Base-by-base conservation (phyloP, 2,113 vertebrate species). In the Polyodon spathula region DNA sequence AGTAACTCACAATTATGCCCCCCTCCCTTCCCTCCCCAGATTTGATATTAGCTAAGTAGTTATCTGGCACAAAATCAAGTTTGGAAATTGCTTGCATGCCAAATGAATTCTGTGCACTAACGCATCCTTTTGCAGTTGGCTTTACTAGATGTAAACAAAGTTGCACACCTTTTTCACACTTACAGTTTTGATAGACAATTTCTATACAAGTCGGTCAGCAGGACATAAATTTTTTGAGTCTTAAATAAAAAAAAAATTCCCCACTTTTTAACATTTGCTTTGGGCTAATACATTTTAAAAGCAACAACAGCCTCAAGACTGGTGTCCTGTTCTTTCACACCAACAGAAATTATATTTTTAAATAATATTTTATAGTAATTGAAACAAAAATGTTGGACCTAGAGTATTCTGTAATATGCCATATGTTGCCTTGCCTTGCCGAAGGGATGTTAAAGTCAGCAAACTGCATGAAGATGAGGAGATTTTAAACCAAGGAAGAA, bases 131-230 rank as follows among this genome's bases (percentile, higher is more conserved):
- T 54, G 59, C 56, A 68, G 61, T 76, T 82, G 80, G 80, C 83
- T 82, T 79, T 83, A 76, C 67, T 75, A 78, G 79, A 78, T 73
- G 75, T 81, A 79, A 70, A 76, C 76, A 76, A 51, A 40, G 73
- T 66, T 72, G 71, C n/a, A n/a, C n/a, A n/a, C n/a, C n/a, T n/a
- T n/a, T n/a, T n/a, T n/a, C n/a, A n/a, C n/a, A n/a, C n/a, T n/a
- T n/a, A n/a, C n/a, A n/a, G n/a, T n/a, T n/a, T n/a, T n/a, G n/a
- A n/a, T n/a, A n/a, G n/a, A n/a, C n/a, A n/a, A n/a, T n/a, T n/a
- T n/a, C n/a, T n/a, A n/a, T n/a, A n/a, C n/a, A n/a, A n/a, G n/a
- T n/a, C n/a, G n/a, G n/a, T n/a, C n/a, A n/a, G n/a, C n/a, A n/a
- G n/a, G n/a, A n/a, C n/a, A n/a, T n/a, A n/a, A n/a, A n/a, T n/a